These are phyloP conservation scores for Vidua macroura DNA, from an alignment of 2,113 vertebrate species.

Conservation along the genomic window DNA sequence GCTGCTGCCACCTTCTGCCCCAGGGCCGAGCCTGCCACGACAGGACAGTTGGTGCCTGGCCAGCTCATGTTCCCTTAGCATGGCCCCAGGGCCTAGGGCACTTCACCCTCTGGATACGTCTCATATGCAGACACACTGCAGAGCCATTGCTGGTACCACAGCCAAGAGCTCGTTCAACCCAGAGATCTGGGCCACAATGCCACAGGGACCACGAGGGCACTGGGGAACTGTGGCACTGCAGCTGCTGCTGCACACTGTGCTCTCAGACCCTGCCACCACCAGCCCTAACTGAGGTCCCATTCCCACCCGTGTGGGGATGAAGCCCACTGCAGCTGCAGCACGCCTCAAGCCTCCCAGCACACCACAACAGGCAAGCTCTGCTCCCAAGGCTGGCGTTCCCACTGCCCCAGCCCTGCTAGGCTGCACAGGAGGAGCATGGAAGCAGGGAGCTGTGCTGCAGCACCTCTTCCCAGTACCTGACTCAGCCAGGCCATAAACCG, in stretches of 20 bases:
- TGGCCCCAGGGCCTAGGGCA: background rate
- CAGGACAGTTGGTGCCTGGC: background rate
- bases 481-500: slow-evolving; percentile 84
- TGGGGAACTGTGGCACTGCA: fast-evolving
- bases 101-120: fast-evolving
- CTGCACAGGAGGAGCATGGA: fast-evolving
- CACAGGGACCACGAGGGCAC: background rate
- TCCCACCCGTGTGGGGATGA: background rate
- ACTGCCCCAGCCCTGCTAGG: background rate
- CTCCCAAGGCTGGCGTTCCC: background rate
- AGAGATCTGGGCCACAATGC: fast-evolving
- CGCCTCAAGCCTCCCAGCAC: background rate
- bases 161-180: background rate
- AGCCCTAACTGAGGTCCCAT: background rate
- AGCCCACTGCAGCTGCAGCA: background rate
- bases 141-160: background rate
- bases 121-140: fast-evolving
- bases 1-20: slow-evolving; percentile 85
- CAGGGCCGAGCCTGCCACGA: slow-evolving; percentile 77
- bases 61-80: fast-evolving
- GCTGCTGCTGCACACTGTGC: fast-evolving
- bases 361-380: background rate
- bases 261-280: background rate
- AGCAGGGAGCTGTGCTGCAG: background rate
- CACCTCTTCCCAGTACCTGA: slow-evolving; percentile 71